phyloP scores from a whole-genome alignment of 1,140 invertebrate genomes.

The Harlomillsia oculata region DNA sequence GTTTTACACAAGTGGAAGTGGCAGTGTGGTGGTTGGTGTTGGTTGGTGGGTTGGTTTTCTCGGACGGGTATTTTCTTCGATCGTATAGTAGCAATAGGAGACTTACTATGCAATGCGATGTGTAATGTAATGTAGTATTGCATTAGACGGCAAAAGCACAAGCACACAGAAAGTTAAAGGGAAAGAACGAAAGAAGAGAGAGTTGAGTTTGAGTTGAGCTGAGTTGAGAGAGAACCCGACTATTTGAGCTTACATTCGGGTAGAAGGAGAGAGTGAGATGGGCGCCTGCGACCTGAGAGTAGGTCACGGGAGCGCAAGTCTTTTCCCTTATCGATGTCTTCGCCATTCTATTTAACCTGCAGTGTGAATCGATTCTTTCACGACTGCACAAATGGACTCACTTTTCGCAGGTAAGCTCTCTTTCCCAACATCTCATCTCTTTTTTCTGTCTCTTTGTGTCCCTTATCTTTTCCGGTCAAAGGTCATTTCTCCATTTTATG shows the following conservation, averaged over 20 bases:
- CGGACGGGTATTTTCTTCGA: too few relatives aligned
- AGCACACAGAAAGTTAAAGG: background rate
- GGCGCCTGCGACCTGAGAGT: constrained; percentile 27
- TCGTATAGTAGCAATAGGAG: too few relatives aligned
- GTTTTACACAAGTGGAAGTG: too few relatives aligned
- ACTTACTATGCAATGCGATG: background rate
- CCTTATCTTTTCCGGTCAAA: too few relatives aligned
- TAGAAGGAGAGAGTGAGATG: background rate
- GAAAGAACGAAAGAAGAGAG: background rate
- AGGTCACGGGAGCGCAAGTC: constrained; percentile 26
- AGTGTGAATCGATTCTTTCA: constrained; percentile 31
- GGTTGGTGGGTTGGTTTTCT: too few relatives aligned
- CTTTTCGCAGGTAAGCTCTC: constrained; percentile 14
- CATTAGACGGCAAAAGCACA: background rate
- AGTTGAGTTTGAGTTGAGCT: background rate
- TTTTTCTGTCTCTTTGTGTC: too few relatives aligned
- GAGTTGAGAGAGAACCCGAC: background rate
- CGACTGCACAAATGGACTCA: constrained; percentile 23
- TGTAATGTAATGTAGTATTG: background rate
- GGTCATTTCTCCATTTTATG: too few relatives aligned
- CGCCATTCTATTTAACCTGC: constrained; percentile 33
- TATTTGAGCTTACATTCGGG: background rate
- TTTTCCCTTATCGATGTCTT: constrained; percentile 27
- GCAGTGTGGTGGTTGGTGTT: too few relatives aligned
- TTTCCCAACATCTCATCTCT: constrained; percentile 7